Conservation (phyloP, 1,140 invertebrate species). For the Papilio dardanus region DNA sequence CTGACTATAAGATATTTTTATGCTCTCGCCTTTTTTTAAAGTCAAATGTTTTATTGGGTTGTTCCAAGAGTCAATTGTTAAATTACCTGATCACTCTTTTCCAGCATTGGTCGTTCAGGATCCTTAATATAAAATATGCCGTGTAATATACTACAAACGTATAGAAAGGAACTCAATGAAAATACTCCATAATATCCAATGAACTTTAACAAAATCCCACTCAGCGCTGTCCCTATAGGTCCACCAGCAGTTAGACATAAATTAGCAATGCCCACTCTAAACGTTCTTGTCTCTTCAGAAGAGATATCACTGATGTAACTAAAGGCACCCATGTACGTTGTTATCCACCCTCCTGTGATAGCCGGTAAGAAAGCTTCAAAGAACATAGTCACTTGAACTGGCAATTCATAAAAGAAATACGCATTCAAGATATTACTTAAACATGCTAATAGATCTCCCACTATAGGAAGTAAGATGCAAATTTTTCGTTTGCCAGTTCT, state of each 20-base stretch:
- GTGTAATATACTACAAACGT: conserved; percentile 88
- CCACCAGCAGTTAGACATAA: conserved; percentile 90
- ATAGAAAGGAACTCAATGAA: conserved; percentile 86
- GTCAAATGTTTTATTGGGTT: no score
- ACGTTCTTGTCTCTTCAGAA: conserved; percentile 89
- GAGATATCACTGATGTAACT: conserved; percentile 95
- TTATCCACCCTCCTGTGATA: conserved; percentile 91
- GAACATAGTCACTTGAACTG: conserved; percentile 70
- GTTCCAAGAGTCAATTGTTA: no score
- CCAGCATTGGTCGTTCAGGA: conserved; percentile 61
- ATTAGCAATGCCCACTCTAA: conserved; percentile 92
- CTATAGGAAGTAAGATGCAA: conserved; percentile 81
- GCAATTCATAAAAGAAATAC: conserved; percentile 78
- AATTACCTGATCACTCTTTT: conserved; percentile 53
- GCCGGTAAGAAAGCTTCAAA: conserved; percentile 85
- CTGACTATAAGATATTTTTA: no score
- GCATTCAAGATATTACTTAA: conserved; percentile 79
- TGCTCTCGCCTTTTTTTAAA: no score
- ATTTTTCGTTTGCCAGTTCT: conserved; percentile 83
- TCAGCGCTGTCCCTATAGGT: conserved; percentile 89
- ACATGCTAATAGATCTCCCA: conserved; percentile 79
- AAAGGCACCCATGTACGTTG: conserved; percentile 93
- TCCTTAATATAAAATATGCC: conserved; percentile 86
- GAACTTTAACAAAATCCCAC: conserved; percentile 86
- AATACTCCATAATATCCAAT: conserved; percentile 92